Evolutionary conservation across 2,888 invertebrate species (phyloP), one percentile per base, ranked within the genome.

Genomic region (Octodonta nipae): DNA sequence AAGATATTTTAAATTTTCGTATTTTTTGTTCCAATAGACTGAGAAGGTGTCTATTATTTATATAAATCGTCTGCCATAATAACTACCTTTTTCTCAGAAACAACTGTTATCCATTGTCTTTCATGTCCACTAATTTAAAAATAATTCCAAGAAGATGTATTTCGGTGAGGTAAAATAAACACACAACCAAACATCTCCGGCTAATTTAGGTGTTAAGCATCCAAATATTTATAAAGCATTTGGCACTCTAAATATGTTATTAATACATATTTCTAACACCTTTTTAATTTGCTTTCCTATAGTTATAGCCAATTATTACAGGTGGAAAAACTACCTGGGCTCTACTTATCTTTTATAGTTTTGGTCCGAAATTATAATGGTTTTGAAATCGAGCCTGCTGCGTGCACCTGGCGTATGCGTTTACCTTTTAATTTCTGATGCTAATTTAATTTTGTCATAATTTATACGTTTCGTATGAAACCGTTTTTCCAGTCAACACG

Each of bases 161-260:
- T 30, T 10, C 25, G 13, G 16, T 15, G 29, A 25, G 30, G 26
- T 34, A 29, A 36, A 36, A 39, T 32, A 36, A 36, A 36, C 36
- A 36, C 7, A 33, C 33, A 30, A 16, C 27, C 30, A 13, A 14
- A 15, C 30, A 28, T 36, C 29, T 33, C 8, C 17, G 14, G 13
- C 28, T 29, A 37, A 40, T 40, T 40, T 37, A 40, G 27, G 37
- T 37, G 37, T 44, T 45, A 44, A 43, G 36, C 44, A 43, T 44
- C 43, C 42, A 45, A 45, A 47, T 47, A 47, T 47, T 47, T 47
- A 47, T 47, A 38, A 41, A 47, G 39, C 47, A 47, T 47, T 47
- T 47, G 45, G 45, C 39, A 37, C 38, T 37, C 41, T 37, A 42
- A 44, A 42, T 44, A 41, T 47, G 41, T 45, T 41, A 47, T 47